Conservation (phyloP, 2,113 vertebrate species). For the Xenus cinereus region DNA sequence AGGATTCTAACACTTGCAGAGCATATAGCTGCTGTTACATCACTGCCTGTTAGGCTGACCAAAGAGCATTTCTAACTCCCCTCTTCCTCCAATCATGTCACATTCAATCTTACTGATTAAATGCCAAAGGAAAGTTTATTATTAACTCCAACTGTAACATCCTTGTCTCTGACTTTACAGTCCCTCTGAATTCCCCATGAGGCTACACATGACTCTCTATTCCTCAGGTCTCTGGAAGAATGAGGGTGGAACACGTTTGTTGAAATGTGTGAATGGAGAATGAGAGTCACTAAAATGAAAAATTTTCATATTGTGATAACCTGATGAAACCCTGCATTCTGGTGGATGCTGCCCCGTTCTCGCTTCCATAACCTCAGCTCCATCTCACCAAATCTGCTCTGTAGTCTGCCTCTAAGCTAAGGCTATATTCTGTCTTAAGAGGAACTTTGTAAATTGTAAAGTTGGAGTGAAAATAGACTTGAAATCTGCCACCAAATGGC, state of each 20-base stretch:
- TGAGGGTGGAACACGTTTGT: not conserved
- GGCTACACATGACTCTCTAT: not conserved
- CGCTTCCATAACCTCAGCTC: not conserved
- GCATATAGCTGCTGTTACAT: not conserved
- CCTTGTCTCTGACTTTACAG: not conserved
- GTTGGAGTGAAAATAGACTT: not conserved
- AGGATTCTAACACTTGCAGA: fast-evolving
- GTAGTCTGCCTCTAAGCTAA: not conserved
- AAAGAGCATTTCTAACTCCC: not conserved
- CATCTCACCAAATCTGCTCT: not conserved
- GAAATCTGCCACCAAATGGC: not conserved
- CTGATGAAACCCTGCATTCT: not conserved
- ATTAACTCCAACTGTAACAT: not conserved
- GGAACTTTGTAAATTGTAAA: not conserved
- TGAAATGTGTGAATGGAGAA: not conserved
- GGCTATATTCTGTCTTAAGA: not conserved
- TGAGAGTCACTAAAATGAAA: not conserved
- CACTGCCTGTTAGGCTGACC: not conserved
- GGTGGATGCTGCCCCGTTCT: not conserved
- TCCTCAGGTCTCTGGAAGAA: not conserved
- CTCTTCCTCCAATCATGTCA: not conserved
- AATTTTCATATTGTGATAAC: not conserved
- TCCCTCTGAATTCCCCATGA: not conserved
- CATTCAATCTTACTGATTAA: not conserved
- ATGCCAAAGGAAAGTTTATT: not conserved